phyloP scores from a whole-genome alignment of 1,140 invertebrate species.

The Hylaeus anthracinus region DNA sequence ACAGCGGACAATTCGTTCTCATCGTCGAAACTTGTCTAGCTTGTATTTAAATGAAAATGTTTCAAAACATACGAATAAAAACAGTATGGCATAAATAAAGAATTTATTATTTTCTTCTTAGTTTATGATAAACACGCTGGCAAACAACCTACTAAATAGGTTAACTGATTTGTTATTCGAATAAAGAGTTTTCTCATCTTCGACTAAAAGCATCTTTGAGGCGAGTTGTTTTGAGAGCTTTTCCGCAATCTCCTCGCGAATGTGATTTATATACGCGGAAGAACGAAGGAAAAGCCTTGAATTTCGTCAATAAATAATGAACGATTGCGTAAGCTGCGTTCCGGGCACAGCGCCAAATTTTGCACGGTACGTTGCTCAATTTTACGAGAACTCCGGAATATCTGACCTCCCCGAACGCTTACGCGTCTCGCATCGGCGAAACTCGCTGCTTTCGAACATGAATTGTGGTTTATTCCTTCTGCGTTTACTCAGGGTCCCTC shows the following conservation, averaged over 20 bases:
- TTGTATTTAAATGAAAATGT: too few relatives aligned
- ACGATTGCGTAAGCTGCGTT: constrained; percentile 5
- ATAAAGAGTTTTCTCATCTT: too few relatives aligned
- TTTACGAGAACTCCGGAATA: constrained; percentile 44
- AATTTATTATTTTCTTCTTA: too few relatives aligned
- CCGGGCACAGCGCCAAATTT: constrained; percentile 46
- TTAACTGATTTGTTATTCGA: too few relatives aligned
- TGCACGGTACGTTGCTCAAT: constrained; percentile 54
- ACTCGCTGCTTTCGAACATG: constrained; percentile 15
- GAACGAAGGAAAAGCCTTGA: constrained; percentile 25
- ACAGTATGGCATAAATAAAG: too few relatives aligned
- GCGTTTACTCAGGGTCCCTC: background rate
- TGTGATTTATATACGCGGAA: constrained; percentile 21
- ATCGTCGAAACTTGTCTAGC: too few relatives aligned
- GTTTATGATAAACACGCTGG: too few relatives aligned
- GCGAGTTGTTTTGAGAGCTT: background rate
- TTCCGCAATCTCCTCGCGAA: background rate
- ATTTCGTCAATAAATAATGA: constrained; percentile 40
- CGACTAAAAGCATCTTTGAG: too few relatives aligned
- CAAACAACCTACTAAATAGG: too few relatives aligned
- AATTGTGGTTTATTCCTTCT: background rate
- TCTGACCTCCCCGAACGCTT: background rate
- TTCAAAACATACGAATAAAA: too few relatives aligned
- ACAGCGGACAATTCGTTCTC: too few relatives aligned
- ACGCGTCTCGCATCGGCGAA: background rate